Percentiles rank a stretch among this genome's conserved stretches.
phyloP scores from a whole-genome alignment of 1,140 invertebrate species.

The Brachionus asplanchnoidis region DNA sequence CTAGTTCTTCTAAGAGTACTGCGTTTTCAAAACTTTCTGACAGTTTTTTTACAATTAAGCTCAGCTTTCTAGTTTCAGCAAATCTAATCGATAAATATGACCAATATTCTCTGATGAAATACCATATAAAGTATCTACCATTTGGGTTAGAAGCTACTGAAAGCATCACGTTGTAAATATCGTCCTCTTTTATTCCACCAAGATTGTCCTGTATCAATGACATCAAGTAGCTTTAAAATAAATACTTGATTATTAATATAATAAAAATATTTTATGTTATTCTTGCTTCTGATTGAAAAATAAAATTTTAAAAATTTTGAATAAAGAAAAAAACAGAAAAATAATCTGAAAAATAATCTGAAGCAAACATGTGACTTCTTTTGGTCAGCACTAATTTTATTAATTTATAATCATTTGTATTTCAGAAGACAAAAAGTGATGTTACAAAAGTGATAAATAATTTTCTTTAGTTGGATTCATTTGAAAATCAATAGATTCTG shows the following conservation, averaged over 20 bases:
- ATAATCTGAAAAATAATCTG: no score
- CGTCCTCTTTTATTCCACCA: neutral
- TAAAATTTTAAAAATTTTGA: neutral
- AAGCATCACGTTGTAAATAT: neutral
- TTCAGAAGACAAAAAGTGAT: no score
- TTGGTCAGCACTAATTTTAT: neutral
- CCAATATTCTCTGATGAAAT: constrained; percentile 32
- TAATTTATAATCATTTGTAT: no score
- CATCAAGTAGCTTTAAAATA: neutral
- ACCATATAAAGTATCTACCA: constrained; percentile 28
- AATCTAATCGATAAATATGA: neutral
- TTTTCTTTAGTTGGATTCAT: no score
- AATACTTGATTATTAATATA: no score
- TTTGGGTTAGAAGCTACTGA: constrained; percentile 23
- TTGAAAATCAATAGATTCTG: no score
- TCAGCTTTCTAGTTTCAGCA: neutral
- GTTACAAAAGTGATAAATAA: no score
- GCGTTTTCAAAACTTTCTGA: constrained; percentile 23
- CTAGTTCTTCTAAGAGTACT: constrained; percentile 7
- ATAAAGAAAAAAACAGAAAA: neutral
- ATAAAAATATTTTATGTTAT: no score
- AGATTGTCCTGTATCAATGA: neutral
- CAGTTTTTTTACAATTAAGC: neutral
- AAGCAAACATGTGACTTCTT: no score
- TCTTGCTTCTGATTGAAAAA: no score